These are phyloP conservation scores for Quiscalus mexicanus DNA, from an alignment of 2,113 vertebrate species.

Conservation along the genomic window DNA sequence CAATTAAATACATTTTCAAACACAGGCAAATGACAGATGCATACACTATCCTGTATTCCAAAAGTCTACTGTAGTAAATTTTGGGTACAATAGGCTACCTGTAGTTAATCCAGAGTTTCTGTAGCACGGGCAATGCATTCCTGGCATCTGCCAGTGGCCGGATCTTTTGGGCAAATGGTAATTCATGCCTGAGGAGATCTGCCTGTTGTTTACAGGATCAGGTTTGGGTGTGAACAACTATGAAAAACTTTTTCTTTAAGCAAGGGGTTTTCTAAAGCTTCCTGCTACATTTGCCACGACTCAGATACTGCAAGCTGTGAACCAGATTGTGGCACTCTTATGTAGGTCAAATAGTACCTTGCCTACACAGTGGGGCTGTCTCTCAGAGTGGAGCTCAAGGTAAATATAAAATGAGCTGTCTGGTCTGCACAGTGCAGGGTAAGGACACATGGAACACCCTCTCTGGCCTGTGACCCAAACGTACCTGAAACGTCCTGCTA, in stretches of 20 bases:
- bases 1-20: background rate
- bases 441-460: background rate
- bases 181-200: background rate
- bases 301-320: constrained; percentile 1
- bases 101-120: background rate
- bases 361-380: background rate
- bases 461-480: background rate
- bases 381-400: background rate
- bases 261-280: background rate
- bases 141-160: background rate
- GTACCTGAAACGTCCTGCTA: background rate
- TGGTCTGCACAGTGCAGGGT: background rate
- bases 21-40: background rate
- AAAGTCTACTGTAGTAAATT: background rate
- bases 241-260: background rate
- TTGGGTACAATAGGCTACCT: background rate
- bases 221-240: background rate
- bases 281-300: background rate
- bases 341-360: constrained; percentile 20
- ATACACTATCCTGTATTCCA: background rate
- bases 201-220: background rate
- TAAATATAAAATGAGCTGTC: background rate
- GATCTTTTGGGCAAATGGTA: background rate
- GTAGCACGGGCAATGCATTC: background rate
- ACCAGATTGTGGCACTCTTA: constrained; percentile 13